phyloP scores from a whole-genome alignment of 2,797 vertebrate genomes.

The Gambelia wislizenii region DNA sequence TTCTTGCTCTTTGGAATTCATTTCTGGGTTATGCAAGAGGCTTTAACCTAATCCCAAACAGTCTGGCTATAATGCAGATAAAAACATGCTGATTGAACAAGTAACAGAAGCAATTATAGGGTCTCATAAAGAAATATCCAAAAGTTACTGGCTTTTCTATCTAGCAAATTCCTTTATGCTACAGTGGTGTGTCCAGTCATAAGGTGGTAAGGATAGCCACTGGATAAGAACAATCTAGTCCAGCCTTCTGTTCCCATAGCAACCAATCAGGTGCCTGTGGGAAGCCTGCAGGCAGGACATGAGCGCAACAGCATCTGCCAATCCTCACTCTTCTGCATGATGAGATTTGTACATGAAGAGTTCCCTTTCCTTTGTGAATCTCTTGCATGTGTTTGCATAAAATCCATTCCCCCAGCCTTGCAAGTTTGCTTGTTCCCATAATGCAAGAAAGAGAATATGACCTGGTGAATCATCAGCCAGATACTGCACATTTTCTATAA shows the following conservation, averaged over 20 bases:
- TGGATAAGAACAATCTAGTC: not conserved
- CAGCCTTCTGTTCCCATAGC: not conserved
- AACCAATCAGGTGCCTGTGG: not conserved
- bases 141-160: conserved; percentile 36
- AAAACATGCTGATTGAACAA: conserved; percentile 56
- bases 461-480: conserved; percentile 27
- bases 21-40: conserved; percentile 55
- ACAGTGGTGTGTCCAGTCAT: conserved; percentile 42
- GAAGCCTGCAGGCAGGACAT: not conserved
- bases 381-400: conserved; percentile 44
- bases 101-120: conserved; percentile 42
- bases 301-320: not conserved
- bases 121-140: conserved; percentile 31
- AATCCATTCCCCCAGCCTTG: conserved; percentile 21
- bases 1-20: conserved; percentile 30
- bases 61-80: conserved; percentile 31
- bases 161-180: conserved; percentile 24
- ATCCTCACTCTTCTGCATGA: conserved; percentile 42
- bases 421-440: conserved; percentile 39
- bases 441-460: conserved; percentile 53
- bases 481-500: conserved; percentile 48
- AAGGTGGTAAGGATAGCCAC: not conserved
- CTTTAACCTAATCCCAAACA: conserved; percentile 46
- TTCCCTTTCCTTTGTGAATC: conserved; percentile 35
- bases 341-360: conserved; percentile 46